These are phyloP conservation scores for Trachymyrmex cornetzi DNA, from an alignment of 1,140 invertebrate genomes.

Conservation along the genomic window DNA sequence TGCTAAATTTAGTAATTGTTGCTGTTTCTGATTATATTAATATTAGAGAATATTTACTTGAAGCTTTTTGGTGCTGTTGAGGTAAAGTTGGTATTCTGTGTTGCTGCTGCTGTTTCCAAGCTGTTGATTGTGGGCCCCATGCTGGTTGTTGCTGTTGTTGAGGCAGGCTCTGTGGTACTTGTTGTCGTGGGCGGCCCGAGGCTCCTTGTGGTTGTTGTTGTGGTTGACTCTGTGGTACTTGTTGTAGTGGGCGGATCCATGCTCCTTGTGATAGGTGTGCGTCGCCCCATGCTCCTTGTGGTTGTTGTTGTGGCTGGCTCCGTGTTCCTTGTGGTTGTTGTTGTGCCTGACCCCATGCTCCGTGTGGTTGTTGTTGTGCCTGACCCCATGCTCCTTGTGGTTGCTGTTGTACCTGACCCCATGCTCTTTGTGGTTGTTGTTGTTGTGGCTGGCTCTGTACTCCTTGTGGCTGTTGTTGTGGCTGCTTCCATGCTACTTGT, in stretches of 20 bases:
- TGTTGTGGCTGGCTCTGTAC: neutral
- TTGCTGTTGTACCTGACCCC: neutral
- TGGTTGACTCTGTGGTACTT: neutral
- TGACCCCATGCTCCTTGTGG: neutral
- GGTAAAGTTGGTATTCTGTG: slow-evolving; percentile 41
- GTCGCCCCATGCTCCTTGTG: neutral
- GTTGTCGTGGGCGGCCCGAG: neutral
- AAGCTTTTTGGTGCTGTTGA: slow-evolving; percentile 48
- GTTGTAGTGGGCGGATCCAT: neutral
- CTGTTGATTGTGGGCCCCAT: neutral
- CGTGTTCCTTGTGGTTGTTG: neutral
- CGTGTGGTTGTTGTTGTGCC: neutral
- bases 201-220: too few species aligned
- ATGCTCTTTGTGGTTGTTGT: too few species aligned
- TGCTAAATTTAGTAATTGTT: neutral
- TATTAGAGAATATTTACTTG: slow-evolving; percentile 16
- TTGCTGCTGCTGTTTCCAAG: neutral
- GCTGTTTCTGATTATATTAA: neutral
- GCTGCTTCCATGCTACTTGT: too few species aligned
- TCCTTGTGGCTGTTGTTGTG: too few species aligned
- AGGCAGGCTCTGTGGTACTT: neutral
- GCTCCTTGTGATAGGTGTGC: neutral
- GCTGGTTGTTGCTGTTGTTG: neutral
- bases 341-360: neutral
- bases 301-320: neutral